A percentile compares a stretch with the other conserved stretches of the same genome.
These are phyloP conservation scores for Eutolmus rufibarbis DNA, from an alignment of 2,888 invertebrate genomes.

Conservation along the genomic window DNA sequence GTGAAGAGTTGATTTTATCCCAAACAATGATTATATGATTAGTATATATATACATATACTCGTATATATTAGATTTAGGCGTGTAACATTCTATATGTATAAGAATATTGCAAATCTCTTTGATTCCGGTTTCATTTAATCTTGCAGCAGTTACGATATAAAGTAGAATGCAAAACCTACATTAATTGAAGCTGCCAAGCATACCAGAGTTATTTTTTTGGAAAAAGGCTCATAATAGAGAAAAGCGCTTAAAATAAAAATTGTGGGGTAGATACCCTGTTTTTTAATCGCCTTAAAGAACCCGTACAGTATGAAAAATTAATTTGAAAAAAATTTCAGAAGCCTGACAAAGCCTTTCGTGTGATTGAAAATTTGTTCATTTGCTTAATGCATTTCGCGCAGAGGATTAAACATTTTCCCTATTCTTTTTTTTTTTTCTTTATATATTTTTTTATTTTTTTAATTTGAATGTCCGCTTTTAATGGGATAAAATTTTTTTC, in stretches of 20 bases:
- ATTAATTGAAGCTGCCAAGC: background rate
- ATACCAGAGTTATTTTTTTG: background rate
- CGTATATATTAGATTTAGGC: too few species aligned
- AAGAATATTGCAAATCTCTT: too few species aligned
- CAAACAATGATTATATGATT: too few species aligned
- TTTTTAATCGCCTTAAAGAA: background rate
- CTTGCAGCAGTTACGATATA: too few species aligned
- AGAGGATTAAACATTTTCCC: background rate
- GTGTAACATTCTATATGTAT: too few species aligned
- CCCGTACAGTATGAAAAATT: background rate
- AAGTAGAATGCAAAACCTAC: background rate
- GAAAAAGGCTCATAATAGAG: background rate
- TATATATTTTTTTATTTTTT: background rate
- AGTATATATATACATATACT: too few species aligned
- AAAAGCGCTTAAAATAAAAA: background rate
- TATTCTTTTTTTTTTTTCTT: background rate
- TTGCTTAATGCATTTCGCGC: background rate
- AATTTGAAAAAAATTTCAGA: background rate
- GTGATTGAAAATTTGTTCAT: background rate
- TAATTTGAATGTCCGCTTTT: background rate
- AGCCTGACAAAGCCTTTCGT: background rate
- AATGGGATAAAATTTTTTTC: background rate
- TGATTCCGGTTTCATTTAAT: too few species aligned
- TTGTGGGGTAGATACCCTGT: background rate
- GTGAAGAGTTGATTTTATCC: too few species aligned